phyloP scores from a whole-genome alignment of 2,888 invertebrate genomes.

The Lomographa bimaculata region DNA sequence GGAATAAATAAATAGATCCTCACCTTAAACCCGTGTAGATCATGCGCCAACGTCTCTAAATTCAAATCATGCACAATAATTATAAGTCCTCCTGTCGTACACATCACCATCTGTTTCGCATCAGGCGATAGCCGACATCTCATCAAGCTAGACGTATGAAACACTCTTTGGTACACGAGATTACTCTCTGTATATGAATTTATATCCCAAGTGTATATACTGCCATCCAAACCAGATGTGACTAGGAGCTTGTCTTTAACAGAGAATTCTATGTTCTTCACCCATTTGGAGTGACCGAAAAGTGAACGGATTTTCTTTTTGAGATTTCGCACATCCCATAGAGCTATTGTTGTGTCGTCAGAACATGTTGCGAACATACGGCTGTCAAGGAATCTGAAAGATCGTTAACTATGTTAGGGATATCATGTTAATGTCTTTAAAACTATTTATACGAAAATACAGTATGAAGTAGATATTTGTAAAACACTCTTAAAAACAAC shows the following conservation, averaged over 20 bases:
- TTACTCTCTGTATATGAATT: constrained; percentile 92
- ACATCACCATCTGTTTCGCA: constrained; percentile 93
- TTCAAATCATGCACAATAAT: constrained; percentile 95
- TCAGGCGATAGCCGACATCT: constrained; percentile 94
- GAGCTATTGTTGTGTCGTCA: constrained; percentile 95
- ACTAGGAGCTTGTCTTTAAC: constrained; percentile 92
- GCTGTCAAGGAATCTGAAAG: constrained; percentile 91
- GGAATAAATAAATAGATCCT: constrained; percentile 14
- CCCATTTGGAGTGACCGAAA: constrained; percentile 96
- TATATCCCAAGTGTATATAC: constrained; percentile 97
- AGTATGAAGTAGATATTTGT: too few species aligned
- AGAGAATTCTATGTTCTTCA: constrained; percentile 97
- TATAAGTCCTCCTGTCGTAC: constrained; percentile 95
- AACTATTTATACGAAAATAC: too few species aligned
- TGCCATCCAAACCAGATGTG: constrained; percentile 96
- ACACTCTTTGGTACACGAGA: constrained; percentile 90
- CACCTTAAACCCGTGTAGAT: constrained; percentile 93
- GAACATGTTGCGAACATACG: constrained; percentile 96
- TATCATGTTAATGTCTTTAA: too few species aligned
- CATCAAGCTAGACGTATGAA: constrained; percentile 94
- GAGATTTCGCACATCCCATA: constrained; percentile 96
- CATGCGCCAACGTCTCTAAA: constrained; percentile 89
- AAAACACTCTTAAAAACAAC: too few species aligned
- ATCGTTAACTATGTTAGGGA: too few species aligned
- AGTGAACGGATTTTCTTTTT: constrained; percentile 90